A percentile compares a stretch with the other conserved stretches of the same genome.
Evolutionary conservation across 2,797 vertebrate genomes (phyloP).

Genomic region (Thaleichthys pacificus): DNA sequence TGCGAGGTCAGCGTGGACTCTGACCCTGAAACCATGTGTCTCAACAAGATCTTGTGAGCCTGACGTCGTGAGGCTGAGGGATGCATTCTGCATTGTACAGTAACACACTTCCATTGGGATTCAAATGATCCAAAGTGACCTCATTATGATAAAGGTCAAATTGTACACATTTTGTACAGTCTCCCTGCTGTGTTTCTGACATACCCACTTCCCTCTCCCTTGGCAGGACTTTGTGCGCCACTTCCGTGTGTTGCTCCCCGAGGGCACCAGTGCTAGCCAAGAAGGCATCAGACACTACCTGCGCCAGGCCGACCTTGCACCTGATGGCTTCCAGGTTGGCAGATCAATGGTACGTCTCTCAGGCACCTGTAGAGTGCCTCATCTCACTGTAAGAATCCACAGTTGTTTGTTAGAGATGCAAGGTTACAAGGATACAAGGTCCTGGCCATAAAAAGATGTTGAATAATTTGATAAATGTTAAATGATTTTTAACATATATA

Average conservation of each 20-base stretch:
- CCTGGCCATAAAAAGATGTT: too few species aligned
- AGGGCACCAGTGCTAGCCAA: slow-evolving; percentile 75
- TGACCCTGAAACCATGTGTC: slow-evolving; percentile 56
- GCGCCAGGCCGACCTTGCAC: slow-evolving; percentile 76
- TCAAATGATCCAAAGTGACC: too few species aligned
- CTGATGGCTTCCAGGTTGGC: slow-evolving; percentile 93
- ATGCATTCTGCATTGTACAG: too few species aligned
- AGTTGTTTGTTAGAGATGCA: too few species aligned
- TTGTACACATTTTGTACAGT: too few species aligned
- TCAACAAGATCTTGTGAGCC: slow-evolving; percentile 8
- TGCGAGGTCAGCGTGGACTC: slow-evolving; percentile 49
- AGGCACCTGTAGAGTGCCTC: neutral
- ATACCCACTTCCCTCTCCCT: slow-evolving; percentile 8
- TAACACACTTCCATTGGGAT: too few species aligned
- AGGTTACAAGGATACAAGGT: too few species aligned
- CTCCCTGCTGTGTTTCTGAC: neutral
- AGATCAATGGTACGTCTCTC: slow-evolving; percentile 85
- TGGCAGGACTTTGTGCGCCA: slow-evolving; percentile 91
- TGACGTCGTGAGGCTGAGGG: neutral
- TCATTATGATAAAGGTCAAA: too few species aligned
- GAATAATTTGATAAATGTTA: too few species aligned
- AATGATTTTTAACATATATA: too few species aligned
- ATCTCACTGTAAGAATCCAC: too few species aligned
- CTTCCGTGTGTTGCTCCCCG: slow-evolving; percentile 89
- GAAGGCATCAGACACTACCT: slow-evolving; percentile 86